Percentiles rank a stretch among this genome's conserved stretches.
Conservation (phyloP, 2,797 vertebrate genomes). For the Streptopelia turtur region DNA sequence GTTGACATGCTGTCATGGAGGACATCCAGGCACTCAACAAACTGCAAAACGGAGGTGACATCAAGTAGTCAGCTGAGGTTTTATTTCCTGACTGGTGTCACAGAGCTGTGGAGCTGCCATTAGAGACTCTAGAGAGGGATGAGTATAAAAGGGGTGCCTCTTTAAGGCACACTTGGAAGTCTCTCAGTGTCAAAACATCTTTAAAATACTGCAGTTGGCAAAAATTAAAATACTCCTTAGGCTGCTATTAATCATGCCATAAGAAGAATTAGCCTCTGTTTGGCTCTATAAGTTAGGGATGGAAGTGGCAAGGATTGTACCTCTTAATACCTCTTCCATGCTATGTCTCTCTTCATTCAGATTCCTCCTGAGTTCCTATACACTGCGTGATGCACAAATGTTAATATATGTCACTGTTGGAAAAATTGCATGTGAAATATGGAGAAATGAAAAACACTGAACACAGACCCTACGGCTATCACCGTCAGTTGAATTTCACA, state of each 20-base stretch:
- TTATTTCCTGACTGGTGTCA: not conserved
- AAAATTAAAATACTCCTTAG: not conserved
- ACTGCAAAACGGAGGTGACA: not conserved
- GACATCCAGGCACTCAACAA: not conserved
- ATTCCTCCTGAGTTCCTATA: not conserved
- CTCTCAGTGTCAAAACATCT: not conserved
- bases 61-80: conserved; percentile 2
- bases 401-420: conserved; percentile 25
- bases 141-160: not conserved
- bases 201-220: not conserved
- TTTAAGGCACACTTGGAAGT: not conserved
- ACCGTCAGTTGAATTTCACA: conserved; percentile 37
- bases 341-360: not conserved
- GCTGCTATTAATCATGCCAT: not conserved
- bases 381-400: not conserved
- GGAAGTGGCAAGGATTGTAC: not conserved
- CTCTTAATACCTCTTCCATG: not conserved
- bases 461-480: conserved; percentile 28
- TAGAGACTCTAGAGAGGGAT: not conserved
- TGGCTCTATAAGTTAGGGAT: not conserved
- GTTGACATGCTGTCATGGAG: not conserved
- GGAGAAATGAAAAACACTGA: conserved; percentile 26
- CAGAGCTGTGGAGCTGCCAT: not conserved
- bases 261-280: not conserved
- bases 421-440: conserved; percentile 44